Evolutionary conservation across 2,888 invertebrate species (phyloP).

Genomic region (Ectemnius continuus): DNA sequence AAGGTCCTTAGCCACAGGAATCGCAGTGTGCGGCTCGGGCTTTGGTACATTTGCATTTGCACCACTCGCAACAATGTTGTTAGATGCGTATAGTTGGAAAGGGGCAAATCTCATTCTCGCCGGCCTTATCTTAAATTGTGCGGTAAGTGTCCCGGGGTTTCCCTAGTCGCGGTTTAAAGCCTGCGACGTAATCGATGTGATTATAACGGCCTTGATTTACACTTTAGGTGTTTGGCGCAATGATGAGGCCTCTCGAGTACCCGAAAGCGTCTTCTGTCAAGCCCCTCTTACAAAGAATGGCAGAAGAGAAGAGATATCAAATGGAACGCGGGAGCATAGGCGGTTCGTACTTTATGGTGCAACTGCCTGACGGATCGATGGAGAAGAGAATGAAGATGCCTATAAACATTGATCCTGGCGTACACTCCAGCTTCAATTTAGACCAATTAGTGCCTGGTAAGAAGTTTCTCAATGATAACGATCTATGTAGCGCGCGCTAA

Average conservation of each 20-base stretch:
- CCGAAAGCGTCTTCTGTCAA: constrained; percentile 87
- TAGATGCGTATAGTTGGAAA: constrained; percentile 92
- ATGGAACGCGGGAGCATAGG: constrained; percentile 94
- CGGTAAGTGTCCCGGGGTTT: constrained; percentile 79
- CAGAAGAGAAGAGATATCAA: constrained; percentile 93
- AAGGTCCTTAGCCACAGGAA: constrained; percentile 95
- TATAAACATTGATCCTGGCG: constrained; percentile 94
- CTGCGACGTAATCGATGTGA: background rate
- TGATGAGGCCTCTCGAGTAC: constrained; percentile 89
- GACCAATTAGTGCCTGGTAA: constrained; percentile 87
- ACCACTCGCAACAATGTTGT: constrained; percentile 89
- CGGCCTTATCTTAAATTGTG: constrained; percentile 95
- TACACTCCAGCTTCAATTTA: constrained; percentile 93
- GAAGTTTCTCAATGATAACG: constrained; percentile 21
- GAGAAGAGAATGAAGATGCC: constrained; percentile 94
- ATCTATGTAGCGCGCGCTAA: background rate
- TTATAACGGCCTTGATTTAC: constrained; percentile 1
- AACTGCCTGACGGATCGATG: constrained; percentile 94
- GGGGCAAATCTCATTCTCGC: constrained; percentile 94
- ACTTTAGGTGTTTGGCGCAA: constrained; percentile 84
- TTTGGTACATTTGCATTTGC: constrained; percentile 97
- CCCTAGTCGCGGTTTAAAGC: background rate
- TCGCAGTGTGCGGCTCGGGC: constrained; percentile 97
- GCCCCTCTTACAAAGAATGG: constrained; percentile 93
- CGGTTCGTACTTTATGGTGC: constrained; percentile 92